Base-by-base conservation (phyloP, 1,140 invertebrate species). In the Drosophila punjabiensis region DNA sequence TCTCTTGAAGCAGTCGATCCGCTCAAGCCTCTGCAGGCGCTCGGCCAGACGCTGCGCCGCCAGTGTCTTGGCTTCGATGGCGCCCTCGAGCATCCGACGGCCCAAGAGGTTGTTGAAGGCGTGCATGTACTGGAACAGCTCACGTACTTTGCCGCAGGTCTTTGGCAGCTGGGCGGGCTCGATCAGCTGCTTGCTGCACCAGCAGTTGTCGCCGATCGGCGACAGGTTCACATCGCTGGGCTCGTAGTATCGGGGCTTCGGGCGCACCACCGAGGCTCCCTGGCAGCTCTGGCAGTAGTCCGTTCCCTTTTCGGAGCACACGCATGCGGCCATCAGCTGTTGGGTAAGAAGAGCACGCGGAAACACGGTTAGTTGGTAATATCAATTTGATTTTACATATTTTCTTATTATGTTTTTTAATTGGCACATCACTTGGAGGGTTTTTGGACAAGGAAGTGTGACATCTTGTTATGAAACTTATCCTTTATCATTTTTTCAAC, bases 271-370 rank as follows among this genome's bases (percentile, higher is more conserved):
- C 7, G 63, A 76, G 0, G 82, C 28, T 39, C 75, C 85, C 45
- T 87, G 79, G 28, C 88, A 91, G 32, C 88, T 67, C 30, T 74
- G 66, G 70, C 92, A 93, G 63, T 67, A 81, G 58, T 93, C 92
- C 3, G 73, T 61, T 28, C 92, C 94, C 91, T 77, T 94, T 82
- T 69, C 94, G 80, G 71, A 82, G 89, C 90, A 94, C 66, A 93
- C 79, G 32, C 91, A 92, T 30, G 81, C 88, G 10, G 81, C 86
- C 32, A 84, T 43, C 0, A 90, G 35, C 60, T 93, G 73, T 5
- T 56, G 10, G 53, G 18, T 24, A 24, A n/a, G 8, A 5, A 69
- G 39, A 41, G 30, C 10, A 13, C 9, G 20, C 28, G 4, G 8
- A 41, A 37, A 41, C 9, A n/a, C 11, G 8, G 5, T 60, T 60